Evolutionary conservation across 2,797 vertebrate genomes (phyloP).

Genomic region (Sebastes cheni): DNA sequence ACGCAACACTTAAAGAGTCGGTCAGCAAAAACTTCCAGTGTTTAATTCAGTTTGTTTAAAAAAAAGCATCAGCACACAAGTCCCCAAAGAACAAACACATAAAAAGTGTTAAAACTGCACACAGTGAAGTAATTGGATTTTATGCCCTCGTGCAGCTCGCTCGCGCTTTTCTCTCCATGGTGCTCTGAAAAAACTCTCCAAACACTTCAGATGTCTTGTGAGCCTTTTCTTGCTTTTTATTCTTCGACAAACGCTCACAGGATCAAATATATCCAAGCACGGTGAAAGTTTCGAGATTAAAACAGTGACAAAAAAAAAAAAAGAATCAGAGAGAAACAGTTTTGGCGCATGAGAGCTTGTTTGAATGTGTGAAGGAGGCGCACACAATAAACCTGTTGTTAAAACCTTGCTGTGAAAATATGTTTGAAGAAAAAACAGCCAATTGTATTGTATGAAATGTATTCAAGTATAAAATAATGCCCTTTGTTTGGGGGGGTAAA

Average conservation of each 20-base stretch:
- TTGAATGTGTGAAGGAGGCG: constrained; percentile 73
- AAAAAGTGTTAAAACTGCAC: constrained; percentile 78
- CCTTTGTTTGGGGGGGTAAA: constrained; percentile 94
- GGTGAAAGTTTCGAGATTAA: constrained; percentile 80
- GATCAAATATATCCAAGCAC: constrained; percentile 81
- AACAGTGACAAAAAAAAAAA: constrained; percentile 64
- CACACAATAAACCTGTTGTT: constrained; percentile 92
- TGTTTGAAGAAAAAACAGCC: constrained; percentile 99
- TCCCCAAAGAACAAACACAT: constrained; percentile 73
- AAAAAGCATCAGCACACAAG: constrained; percentile 46
- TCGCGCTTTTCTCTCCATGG: constrained; percentile 82
- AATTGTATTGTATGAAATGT: constrained; percentile 99
- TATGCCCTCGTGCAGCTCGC: constrained; percentile 78
- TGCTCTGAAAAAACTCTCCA: constrained; percentile 73
- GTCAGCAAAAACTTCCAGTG: constrained; percentile 58
- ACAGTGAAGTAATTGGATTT: constrained; percentile 86
- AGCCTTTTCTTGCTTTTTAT: constrained; percentile 78
- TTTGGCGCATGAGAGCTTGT: constrained; percentile 84
- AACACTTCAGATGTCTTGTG: constrained; percentile 75
- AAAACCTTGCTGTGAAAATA: constrained; percentile 98
- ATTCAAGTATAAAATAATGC: constrained; percentile 99
- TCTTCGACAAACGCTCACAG: constrained; percentile 73
- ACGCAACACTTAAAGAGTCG: constrained; percentile 49
- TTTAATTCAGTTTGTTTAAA: constrained; percentile 52
- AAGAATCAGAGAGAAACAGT: constrained; percentile 72